These are phyloP conservation scores for Lepetodrilus schrolli DNA, from an alignment of 2,888 invertebrate genomes.

Conservation along the genomic window DNA sequence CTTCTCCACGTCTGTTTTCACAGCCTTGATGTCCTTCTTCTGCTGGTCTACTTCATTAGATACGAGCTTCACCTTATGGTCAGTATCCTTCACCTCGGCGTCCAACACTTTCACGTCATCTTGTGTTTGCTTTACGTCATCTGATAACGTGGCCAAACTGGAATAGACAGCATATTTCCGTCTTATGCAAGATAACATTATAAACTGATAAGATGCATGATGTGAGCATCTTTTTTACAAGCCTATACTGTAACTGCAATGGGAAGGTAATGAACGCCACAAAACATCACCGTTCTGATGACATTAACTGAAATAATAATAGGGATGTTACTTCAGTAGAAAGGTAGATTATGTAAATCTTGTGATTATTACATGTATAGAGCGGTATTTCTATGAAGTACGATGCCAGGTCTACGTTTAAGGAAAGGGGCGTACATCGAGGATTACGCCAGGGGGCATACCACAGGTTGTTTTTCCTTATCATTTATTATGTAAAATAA, in stretches of 20 bases:
- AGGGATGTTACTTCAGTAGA: no score
- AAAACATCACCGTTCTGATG: no score
- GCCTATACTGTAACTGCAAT: background rate
- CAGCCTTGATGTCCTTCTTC: conserved; percentile 47
- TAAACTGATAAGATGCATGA: background rate
- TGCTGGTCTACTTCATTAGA: conserved; percentile 57
- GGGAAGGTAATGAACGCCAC: background rate
- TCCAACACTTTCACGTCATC: conserved; percentile 57
- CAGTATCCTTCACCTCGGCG: conserved; percentile 52
- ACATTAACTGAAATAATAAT: no score
- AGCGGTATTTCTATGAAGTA: no score
- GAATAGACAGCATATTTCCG: no score
- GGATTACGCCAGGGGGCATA: no score
- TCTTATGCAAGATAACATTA: background rate
- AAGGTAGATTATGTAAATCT: no score
- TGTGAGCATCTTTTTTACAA: background rate
- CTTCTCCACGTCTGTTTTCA: conserved; percentile 46
- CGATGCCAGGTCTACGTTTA: no score
- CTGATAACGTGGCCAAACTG: conserved; percentile 58
- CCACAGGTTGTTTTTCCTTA: no score
- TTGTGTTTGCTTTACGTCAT: conserved; percentile 56
- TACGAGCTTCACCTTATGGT: conserved; percentile 51
- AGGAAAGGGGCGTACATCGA: no score
- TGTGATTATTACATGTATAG: no score
- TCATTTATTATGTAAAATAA: no score